Evolutionary conservation across 2,888 invertebrate genomes (phyloP), one percentile per base, ranked within the genome.

Genomic region (Nomada hirtipes): DNA sequence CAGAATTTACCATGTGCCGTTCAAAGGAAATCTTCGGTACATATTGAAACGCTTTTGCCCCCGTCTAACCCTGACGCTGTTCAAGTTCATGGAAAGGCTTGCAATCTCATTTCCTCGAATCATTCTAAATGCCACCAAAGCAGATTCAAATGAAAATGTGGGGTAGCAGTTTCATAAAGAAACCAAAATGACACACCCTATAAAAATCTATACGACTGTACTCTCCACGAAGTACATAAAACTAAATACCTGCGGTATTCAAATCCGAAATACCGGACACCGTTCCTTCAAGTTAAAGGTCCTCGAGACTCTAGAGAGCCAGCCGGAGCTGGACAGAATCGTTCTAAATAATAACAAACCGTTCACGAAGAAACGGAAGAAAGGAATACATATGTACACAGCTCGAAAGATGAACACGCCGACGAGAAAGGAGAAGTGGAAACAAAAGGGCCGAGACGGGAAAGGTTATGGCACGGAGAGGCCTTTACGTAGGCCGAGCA

Each of bases 401-500:
- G 26, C 3, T 29, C 11, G 44, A 4, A 52, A 29, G 29, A 61
- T n/a, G 67, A 53, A 53, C 20, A 26, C 7, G 18, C 9, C n/a
- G 9, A 15, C 36, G 61, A 23, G 23, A 47, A 52, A 44, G 26
- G 13, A 42, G 20, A 65, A 53, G n/a, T 18, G 20, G 61, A 72
- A 72, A 64, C 59, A 70, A 65, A 69, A 69, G 63, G 36, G 13
- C 4, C 60, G 61, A 52, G 63, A 78, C 44, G 55, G 75, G 60
- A 73, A 75, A 79, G 73, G 79, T 83, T 79, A 75, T 71, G 64
- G 36, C 65, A 26, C 44, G 65, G 61, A 20, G 69, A 60, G 20
- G 67, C 78, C 78, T 83, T 78, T 68, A 75, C 70, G 76, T 68
- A 63, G 76, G 72, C 65, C 59, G 74, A 60, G 59, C 69, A 55